Conservation (phyloP, 2,888 invertebrate genomes). For the Pseudoips prasinana region DNA sequence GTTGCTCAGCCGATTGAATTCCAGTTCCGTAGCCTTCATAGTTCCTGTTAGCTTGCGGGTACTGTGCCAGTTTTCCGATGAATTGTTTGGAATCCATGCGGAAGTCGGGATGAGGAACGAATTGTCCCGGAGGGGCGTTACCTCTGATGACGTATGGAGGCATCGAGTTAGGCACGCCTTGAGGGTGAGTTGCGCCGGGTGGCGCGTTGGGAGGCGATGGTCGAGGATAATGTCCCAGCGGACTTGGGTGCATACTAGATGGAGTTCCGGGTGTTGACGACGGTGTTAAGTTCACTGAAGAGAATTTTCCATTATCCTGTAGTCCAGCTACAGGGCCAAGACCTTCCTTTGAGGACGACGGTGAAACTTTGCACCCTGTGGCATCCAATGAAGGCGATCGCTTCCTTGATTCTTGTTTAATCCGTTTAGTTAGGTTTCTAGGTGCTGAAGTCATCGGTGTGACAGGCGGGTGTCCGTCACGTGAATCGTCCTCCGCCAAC, state of each 20-base stretch:
- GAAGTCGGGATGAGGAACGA: slow-evolving; percentile 77
- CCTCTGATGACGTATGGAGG: slow-evolving; percentile 82
- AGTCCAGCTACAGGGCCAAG: slow-evolving; percentile 63
- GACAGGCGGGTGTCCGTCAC: slow-evolving; percentile 86
- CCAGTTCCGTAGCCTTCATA: slow-evolving; percentile 63
- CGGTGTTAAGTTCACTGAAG: slow-evolving; percentile 84
- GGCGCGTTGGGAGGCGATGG: slow-evolving; percentile 87
- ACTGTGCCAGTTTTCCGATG: slow-evolving; percentile 69
- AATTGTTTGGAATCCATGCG: slow-evolving; percentile 76
- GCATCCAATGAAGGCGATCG: slow-evolving; percentile 80
- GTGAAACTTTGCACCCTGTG: slow-evolving; percentile 73
- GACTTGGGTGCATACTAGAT: slow-evolving; percentile 84
- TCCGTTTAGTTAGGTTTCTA: slow-evolving; percentile 74
- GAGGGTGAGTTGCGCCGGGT: slow-evolving; percentile 81
- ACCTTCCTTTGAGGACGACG: slow-evolving; percentile 79
- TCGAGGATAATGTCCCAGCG: slow-evolving; percentile 84
- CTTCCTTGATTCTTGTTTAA: slow-evolving; percentile 81
- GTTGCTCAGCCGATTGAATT: slow-evolving; percentile 67
- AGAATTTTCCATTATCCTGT: slow-evolving; percentile 82
- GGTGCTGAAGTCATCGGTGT: slow-evolving; percentile 78
- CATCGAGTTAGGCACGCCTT: slow-evolving; percentile 82
- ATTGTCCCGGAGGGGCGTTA: slow-evolving; percentile 73
- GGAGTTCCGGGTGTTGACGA: slow-evolving; percentile 85
- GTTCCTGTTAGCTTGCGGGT: slow-evolving; percentile 67
- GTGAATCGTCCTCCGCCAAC: slow-evolving; percentile 88